A percentile compares a stretch with the other conserved stretches of the same genome.
Evolutionary conservation across 2,113 vertebrate genomes (phyloP).

Genomic region (Dicentrarchus labrax): DNA sequence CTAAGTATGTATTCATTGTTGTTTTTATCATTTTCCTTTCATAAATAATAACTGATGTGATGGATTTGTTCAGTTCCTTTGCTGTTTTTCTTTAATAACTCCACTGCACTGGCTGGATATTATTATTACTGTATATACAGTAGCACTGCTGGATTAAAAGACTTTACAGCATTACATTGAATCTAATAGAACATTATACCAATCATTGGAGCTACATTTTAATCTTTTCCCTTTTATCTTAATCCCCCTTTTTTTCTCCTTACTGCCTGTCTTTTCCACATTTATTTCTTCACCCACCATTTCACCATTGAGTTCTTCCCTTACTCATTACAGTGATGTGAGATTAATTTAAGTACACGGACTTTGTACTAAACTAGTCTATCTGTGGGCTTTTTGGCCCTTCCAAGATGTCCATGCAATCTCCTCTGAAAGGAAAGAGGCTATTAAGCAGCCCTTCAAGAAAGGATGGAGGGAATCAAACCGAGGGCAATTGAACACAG

Average conservation of each 20-base stretch:
- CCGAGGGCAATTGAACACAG: slow-evolving; percentile 68
- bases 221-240: slow-evolving; percentile 18
- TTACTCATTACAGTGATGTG: slow-evolving; percentile 69
- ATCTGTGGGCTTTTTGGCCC: slow-evolving; percentile 61
- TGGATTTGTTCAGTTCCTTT: slow-evolving; percentile 6
- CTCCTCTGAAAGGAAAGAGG: slow-evolving; percentile 71
- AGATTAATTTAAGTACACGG: slow-evolving; percentile 71
- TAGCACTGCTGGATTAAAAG: not conserved
- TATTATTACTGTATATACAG: not conserved
- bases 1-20: not conserved
- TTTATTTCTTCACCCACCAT: slow-evolving; percentile 59
- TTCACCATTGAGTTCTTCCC: slow-evolving; percentile 56
- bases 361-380: slow-evolving; percentile 55
- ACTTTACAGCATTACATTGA: slow-evolving; percentile 5
- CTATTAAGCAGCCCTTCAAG: slow-evolving; percentile 73
- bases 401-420: slow-evolving; percentile 70
- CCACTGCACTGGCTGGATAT: not conserved
- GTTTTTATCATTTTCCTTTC: slow-evolving; percentile 5
- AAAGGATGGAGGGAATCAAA: slow-evolving; percentile 72
- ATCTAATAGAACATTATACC: not conserved
- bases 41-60: slow-evolving; percentile 1
- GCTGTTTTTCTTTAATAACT: not conserved
- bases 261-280: slow-evolving; percentile 15
- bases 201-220: not conserved
- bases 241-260: not conserved